These are phyloP conservation scores for Monarcha castaneiventris DNA, from an alignment of 2,113 vertebrate species.

Conservation along the genomic window DNA sequence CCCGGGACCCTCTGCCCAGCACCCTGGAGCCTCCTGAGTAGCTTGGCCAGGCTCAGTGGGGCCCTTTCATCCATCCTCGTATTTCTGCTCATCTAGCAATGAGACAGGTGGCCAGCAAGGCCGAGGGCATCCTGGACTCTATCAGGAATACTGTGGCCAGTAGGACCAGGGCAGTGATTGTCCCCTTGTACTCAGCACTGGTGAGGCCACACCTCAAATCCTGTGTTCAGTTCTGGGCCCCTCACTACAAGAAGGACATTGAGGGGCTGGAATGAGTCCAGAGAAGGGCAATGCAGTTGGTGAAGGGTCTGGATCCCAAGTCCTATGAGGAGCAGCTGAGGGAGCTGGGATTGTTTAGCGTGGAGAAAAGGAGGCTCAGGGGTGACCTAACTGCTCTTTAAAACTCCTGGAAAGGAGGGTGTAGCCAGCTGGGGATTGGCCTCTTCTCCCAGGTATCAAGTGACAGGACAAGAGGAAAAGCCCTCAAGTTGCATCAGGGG, in stretches of 20 bases:
- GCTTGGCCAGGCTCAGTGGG: accelerated
- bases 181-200: neutral
- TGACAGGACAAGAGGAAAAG: neutral
- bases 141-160: neutral
- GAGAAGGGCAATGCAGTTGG: neutral
- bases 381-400: neutral
- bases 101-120: neutral
- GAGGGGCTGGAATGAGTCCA: neutral
- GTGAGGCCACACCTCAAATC: neutral
- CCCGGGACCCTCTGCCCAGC: accelerated
- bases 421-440: accelerated
- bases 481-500: neutral
- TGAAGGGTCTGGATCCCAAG: neutral
- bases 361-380: neutral
- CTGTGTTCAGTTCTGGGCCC: neutral
- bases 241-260: neutral
- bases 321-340: neutral
- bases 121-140: too few species aligned
- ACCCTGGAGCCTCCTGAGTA: accelerated
- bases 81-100: neutral
- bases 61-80: neutral
- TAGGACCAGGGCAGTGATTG: neutral
- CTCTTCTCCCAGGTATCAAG: neutral
- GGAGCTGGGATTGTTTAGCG: neutral
- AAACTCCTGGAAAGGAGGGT: neutral